Percentiles rank a stretch among this genome's conserved stretches.
phyloP scores from a whole-genome alignment of 2,113 vertebrate genomes.

The Platanista minor region DNA sequence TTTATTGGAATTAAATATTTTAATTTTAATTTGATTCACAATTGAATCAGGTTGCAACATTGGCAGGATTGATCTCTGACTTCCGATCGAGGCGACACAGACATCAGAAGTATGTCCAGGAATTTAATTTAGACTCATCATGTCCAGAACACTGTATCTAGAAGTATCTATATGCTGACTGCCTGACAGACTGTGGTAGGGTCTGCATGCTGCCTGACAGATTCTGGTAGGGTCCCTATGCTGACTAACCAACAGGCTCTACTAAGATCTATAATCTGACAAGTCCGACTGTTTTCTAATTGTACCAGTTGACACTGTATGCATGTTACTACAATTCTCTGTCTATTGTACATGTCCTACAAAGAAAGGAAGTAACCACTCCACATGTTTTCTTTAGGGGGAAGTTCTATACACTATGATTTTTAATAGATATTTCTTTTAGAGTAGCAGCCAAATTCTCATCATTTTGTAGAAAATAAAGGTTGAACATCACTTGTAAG shows the following conservation, averaged over 20 bases:
- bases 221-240: neutral
- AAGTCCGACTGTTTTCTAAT: neutral
- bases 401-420: neutral
- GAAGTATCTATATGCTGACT: neutral
- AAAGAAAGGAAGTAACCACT: neutral
- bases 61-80: neutral
- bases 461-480: constrained; percentile 5
- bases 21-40: neutral
- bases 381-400: neutral
- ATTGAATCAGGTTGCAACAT: neutral
- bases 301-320: neutral
- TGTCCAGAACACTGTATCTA: neutral
- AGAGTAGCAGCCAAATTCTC: neutral
- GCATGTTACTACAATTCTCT: neutral
- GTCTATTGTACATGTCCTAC: neutral
- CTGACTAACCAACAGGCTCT: neutral
- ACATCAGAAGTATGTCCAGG: neutral
- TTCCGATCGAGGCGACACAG: neutral
- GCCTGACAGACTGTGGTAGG: neutral
- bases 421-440: neutral
- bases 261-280: neutral
- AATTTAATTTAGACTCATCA: neutral
- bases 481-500: neutral
- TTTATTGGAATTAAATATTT: neutral
- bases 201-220: too few species aligned